Evolutionary conservation across 1,140 invertebrate species (phyloP), one percentile per base, ranked within the genome.

Genomic region (Papilio helenus): DNA sequence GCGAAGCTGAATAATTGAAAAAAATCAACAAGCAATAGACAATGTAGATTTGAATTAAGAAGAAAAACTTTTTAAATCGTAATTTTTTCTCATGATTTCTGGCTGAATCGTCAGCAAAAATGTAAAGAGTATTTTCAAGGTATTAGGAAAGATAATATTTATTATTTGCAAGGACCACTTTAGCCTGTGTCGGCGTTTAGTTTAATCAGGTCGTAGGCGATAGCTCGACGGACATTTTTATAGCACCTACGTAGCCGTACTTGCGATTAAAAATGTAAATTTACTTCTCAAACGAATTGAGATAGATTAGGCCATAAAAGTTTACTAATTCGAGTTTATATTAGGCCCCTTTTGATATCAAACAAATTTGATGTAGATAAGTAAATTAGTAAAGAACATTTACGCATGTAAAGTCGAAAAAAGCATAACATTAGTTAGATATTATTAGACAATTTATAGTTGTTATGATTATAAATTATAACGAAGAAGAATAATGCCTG

Each of bases 201-300:
- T 46, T 65, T 81, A 81, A 84, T 76, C 72, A 79, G 76, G 71
- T 65, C 76, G 79, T 14, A 78, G 51, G 51, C 80, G 76, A 76
- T 68, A 68, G 78, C 61, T 68, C 23, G 61, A 10, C 61, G 77
- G 58, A 71, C 42, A 58, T 72, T 79, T 79, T 77, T 77, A 82
- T 77, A 79, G 42, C 78, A 44, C 44, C 39, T 76, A 76, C 49
- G 74, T 76, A 39, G 74, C 74, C 23, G 23, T 20, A 23, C 16
- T 76, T 58, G 74, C 49, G 74, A 76, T 76, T 58, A 76, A 76
- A 76, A 58, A 76, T 68, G 74, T 58, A 76, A 76, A 76, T 76
- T 76, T 76, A 76, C 74, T 55, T 51, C 46, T 58, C 74, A 76
- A 76, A 76, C 51, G 49, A 58, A 76, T 76, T 76, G 49, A 76